Percentiles rank a stretch among this genome's conserved stretches.
These are phyloP conservation scores for Sebastolobus altivelis DNA, from an alignment of 2,797 vertebrate genomes.

Conservation along the genomic window DNA sequence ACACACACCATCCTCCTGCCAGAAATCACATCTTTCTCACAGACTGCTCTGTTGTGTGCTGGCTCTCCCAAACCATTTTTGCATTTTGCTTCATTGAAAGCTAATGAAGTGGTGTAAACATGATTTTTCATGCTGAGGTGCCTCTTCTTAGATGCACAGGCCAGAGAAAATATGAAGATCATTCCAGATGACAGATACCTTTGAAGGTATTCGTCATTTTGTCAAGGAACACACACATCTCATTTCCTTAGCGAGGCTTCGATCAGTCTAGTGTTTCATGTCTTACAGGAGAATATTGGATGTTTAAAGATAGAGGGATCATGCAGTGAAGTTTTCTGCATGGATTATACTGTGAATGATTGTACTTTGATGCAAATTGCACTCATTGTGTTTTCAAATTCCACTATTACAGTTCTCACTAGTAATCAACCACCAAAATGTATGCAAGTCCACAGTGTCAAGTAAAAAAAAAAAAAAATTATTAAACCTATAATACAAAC, in stretches of 20 bases:
- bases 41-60: constrained; percentile 25
- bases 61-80: constrained; percentile 34
- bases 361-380: constrained; percentile 9
- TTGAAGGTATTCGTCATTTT: not conserved
- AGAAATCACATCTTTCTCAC: constrained; percentile 43
- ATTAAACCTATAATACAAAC: not conserved
- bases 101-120: constrained; percentile 66
- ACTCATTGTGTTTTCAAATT: constrained; percentile 4
- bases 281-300: constrained; percentile 14
- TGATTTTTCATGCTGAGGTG: constrained; percentile 56
- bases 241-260: constrained; percentile 23
- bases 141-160: constrained; percentile 47
- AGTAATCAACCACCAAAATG: not conserved
- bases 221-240: constrained; percentile 3
- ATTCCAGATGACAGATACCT: constrained; percentile 51
- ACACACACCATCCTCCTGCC: constrained; percentile 18
- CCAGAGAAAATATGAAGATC: constrained; percentile 47
- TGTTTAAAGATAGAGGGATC: not conserved
- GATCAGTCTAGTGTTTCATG: not conserved
- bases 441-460: not conserved
- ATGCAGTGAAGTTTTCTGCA: not conserved
- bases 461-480: too few relatives aligned
- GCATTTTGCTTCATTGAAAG: constrained; percentile 64
- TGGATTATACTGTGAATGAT: not conserved
- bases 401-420: not conserved